A percentile compares a stretch with the other conserved stretches of the same genome.
phyloP scores from a whole-genome alignment of 2,888 invertebrate species.

The Cylloceria caligata region DNA sequence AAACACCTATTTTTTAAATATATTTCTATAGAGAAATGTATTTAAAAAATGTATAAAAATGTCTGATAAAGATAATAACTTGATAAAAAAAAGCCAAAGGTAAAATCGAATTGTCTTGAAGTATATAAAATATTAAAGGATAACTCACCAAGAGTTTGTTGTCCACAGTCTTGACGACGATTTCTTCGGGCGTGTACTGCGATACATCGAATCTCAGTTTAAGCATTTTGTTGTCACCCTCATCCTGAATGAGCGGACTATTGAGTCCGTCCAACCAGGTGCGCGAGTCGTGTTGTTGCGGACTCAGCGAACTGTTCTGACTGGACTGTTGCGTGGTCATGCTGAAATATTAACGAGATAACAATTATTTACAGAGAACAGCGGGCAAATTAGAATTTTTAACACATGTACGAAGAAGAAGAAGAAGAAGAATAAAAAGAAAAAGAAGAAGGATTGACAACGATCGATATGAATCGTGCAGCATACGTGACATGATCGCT shows the following conservation, averaged over 20 bases:
- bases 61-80: not conserved
- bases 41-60: no score
- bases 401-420: not conserved
- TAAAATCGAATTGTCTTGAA: not conserved
- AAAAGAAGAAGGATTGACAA: not conserved
- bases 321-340: conserved; percentile 88
- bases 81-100: not conserved
- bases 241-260: conserved; percentile 97
- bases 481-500: conserved; percentile 46
- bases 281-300: conserved; percentile 84
- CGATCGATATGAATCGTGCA: conserved; percentile 55
- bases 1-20: no score
- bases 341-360: conserved; percentile 84
- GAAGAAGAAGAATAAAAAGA: not conserved
- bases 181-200: conserved; percentile 98
- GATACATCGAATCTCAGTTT: conserved; percentile 98
- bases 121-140: not conserved
- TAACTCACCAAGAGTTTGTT: conserved; percentile 95
- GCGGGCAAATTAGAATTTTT: not conserved
- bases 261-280: conserved; percentile 94
- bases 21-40: not conserved
- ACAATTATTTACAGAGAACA: not conserved
- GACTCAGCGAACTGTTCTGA: conserved; percentile 86
- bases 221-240: conserved; percentile 96
- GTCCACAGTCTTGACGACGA: conserved; percentile 99